phyloP scores from a whole-genome alignment of 2,113 vertebrate species.

The Meleagris gallopavo region DNA sequence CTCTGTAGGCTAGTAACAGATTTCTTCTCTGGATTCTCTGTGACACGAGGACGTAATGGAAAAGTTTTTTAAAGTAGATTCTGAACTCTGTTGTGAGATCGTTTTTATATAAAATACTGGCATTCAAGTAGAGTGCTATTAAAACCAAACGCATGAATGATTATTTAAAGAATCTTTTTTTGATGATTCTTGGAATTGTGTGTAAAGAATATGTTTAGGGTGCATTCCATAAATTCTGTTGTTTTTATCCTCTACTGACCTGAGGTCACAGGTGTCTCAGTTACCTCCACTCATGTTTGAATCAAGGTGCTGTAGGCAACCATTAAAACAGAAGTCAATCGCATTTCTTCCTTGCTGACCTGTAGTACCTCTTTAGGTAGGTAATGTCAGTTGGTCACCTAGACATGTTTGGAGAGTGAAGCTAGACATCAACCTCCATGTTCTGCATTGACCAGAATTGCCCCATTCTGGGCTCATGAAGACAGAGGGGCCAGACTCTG shows the following conservation, averaged over 20 bases:
- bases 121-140: not conserved
- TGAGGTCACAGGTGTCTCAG: not conserved
- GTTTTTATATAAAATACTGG: not conserved
- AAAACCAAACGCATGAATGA: not conserved
- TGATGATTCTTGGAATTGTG: not conserved
- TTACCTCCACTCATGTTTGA: not conserved
- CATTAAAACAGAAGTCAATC: not conserved
- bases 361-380: accelerated
- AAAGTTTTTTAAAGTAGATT: not conserved
- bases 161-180: not conserved
- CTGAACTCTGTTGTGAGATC: not conserved
- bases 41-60: not conserved
- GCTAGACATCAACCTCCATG: accelerated
- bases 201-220: not conserved
- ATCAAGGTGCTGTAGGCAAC: not conserved
- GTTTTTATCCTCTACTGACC: not conserved
- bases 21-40: not conserved
- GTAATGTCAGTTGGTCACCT: accelerated
- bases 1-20: not conserved
- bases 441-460: not conserved
- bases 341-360: not conserved
- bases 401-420: accelerated
- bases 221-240: not conserved
- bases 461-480: not conserved
- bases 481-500: not conserved